Evolutionary conservation across 2,113 vertebrate species (phyloP), one percentile per base, ranked within the genome.

Genomic region (Paramisgurnus dabryanus): DNA sequence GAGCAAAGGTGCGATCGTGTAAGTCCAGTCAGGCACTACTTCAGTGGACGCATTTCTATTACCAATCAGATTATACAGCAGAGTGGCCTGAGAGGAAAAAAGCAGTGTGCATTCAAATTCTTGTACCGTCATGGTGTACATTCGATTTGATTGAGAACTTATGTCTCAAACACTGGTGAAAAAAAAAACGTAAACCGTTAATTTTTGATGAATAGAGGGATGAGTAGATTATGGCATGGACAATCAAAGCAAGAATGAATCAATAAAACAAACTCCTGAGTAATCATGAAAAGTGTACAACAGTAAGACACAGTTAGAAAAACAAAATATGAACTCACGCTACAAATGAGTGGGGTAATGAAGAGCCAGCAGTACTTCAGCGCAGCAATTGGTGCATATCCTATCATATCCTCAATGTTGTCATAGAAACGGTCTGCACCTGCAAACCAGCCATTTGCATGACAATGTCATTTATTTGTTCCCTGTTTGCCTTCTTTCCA

Each of bases 341-440:
- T 58, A 67, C 92, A 93, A 69, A 94, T 85, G 67, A 90, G 15
- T 0, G 94, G 94, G 6, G 91, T 93, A 79, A 94, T 39, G 78
- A 93, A 92, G 84, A 94, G 22, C 94, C 94, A 94, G 86, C 92
- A 94, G 86, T 93, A 93, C 87, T 94, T 94, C 58, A 94, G 78
- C 61, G 89, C 11, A 0, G 87, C 82, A 39, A 82, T 55, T 0
- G 90, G 93, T n/a, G 0, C 39, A 76, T 92, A 93, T 40, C 94
- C 94, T 13, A 94, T 92, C 94, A 94, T 94, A 85, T 94, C 93
- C 81, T 92, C 83, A 4, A 94, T 92, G 90, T 94, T 94, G 86
- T 93, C 88, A 82, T 84, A 88, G 88, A 93, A 94, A 86, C 92
- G 92, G 81, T 94, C 90, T 0, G 87, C 93, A 45, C 93, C 93